A percentile compares a stretch with the other conserved stretches of the same genome.
phyloP scores from a whole-genome alignment of 2,888 invertebrate genomes.

The Tricholauxania praeusta region DNA sequence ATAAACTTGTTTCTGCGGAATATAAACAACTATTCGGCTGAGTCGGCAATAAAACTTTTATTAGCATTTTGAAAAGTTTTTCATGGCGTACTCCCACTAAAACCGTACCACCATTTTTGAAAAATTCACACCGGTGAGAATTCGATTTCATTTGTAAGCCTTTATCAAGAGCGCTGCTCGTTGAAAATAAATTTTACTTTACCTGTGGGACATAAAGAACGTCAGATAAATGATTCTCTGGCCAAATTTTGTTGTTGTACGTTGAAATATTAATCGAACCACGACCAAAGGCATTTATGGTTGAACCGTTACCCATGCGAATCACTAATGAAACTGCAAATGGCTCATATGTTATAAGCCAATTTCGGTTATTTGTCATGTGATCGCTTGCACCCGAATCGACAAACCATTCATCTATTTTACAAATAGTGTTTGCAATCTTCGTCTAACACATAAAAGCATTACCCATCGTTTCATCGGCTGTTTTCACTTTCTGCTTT shows the following conservation, averaged over 20 bases:
- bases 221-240: slow-evolving; percentile 33
- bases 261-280: too few species aligned
- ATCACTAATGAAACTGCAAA: slow-evolving; percentile 22
- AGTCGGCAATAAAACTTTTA: too few species aligned
- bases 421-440: slow-evolving; percentile 27
- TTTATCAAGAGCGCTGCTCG: slow-evolving; percentile 34
- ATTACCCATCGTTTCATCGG: slow-evolving; percentile 23
- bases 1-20: too few species aligned
- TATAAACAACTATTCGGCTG: too few species aligned
- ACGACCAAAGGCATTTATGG: slow-evolving; percentile 10
- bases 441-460: slow-evolving; percentile 32
- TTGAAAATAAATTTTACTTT: slow-evolving; percentile 33
- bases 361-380: slow-evolving; percentile 12
- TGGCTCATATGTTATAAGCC: not conserved
- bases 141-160: slow-evolving; percentile 21
- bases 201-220: slow-evolving; percentile 35
- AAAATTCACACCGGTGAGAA: too few species aligned
- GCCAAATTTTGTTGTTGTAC: not conserved
- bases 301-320: slow-evolving; percentile 28
- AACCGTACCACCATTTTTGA: too few species aligned
- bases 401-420: slow-evolving; percentile 28
- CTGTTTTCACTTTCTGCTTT: not conserved
- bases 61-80: too few species aligned
- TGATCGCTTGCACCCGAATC: slow-evolving; percentile 33
- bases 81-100: too few species aligned